Evolutionary conservation across 2,888 invertebrate species (phyloP).

Genomic region (Macaria liturata): DNA sequence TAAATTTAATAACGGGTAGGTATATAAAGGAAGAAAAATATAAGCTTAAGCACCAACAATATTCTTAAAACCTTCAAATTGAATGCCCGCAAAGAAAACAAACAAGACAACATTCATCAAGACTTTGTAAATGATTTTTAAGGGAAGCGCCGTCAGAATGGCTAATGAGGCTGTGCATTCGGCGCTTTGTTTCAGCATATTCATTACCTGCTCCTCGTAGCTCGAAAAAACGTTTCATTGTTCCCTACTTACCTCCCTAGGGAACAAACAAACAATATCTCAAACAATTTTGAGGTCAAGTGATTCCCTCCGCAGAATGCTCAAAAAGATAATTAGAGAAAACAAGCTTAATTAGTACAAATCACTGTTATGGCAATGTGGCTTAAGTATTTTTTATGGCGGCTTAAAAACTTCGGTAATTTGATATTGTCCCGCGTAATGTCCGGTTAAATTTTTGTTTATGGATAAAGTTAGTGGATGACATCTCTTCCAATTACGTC

Average conservation of each 20-base stretch:
- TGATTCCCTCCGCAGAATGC: conserved; percentile 58
- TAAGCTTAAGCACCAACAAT: neutral
- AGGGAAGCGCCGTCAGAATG: conserved; percentile 68
- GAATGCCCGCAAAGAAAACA: conserved; percentile 42
- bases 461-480: conserved; percentile 20
- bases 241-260: conserved; percentile 54
- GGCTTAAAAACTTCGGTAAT: conserved; percentile 23
- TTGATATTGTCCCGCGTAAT: conserved; percentile 24
- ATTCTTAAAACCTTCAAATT: conserved; percentile 2
- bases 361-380: conserved; percentile 41
- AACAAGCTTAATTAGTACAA: conserved; percentile 58
- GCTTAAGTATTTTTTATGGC: conserved; percentile 30
- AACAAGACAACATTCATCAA: conserved; percentile 64
- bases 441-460: conserved; percentile 24
- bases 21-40: neutral
- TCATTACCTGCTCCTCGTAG: conserved; percentile 73
- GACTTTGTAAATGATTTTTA: conserved; percentile 71
- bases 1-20: no score
- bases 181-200: conserved; percentile 75
- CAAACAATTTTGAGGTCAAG: conserved; percentile 72
- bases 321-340: conserved; percentile 60
- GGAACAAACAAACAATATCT: conserved; percentile 69
- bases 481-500: conserved; percentile 20
- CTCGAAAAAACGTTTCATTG: conserved; percentile 67
- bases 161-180: conserved; percentile 71